Conservation (phyloP, 1,140 invertebrate species). For the Oreohelix idahoensis region DNA sequence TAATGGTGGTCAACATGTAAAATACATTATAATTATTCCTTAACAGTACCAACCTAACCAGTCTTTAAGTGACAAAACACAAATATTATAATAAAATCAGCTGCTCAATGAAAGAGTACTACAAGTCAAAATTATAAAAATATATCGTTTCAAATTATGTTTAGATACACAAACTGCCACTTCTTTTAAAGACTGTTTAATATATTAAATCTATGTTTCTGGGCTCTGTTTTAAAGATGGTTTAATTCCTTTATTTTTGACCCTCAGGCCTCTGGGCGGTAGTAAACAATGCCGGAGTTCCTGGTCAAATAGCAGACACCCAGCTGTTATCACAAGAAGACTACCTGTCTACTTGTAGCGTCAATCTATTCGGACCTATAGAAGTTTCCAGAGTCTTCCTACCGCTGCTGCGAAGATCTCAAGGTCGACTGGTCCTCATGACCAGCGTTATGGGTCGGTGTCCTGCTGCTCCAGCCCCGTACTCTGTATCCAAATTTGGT, state of each 20-base stretch:
- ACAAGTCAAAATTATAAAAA: too few species aligned
- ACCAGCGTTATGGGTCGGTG: slow-evolving; percentile 84
- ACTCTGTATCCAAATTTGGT: slow-evolving; percentile 86
- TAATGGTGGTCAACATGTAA: too few species aligned
- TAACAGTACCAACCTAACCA: too few species aligned
- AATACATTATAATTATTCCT: too few species aligned
- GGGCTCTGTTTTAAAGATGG: neutral
- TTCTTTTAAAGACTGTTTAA: too few species aligned
- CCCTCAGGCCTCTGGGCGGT: slow-evolving; percentile 52
- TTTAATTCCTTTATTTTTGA: neutral
- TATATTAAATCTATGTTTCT: too few species aligned
- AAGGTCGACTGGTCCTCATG: slow-evolving; percentile 83
- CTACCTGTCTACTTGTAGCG: slow-evolving; percentile 75
- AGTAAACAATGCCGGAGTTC: slow-evolving; percentile 80
- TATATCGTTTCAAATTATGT: too few species aligned
- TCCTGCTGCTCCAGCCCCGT: slow-evolving; percentile 81
- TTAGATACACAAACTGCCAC: too few species aligned
- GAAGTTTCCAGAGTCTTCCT: slow-evolving; percentile 81
- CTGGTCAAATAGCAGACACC: slow-evolving; percentile 85
- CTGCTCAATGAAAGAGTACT: too few species aligned
- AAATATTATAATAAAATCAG: too few species aligned
- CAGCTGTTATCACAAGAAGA: slow-evolving; percentile 83
- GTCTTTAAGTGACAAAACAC: too few species aligned
- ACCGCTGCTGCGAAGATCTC: slow-evolving; percentile 79
- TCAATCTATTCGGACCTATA: slow-evolving; percentile 89